phyloP scores from a whole-genome alignment of 2,797 vertebrate species.

The Parauchenoglanis punctatus region DNA sequence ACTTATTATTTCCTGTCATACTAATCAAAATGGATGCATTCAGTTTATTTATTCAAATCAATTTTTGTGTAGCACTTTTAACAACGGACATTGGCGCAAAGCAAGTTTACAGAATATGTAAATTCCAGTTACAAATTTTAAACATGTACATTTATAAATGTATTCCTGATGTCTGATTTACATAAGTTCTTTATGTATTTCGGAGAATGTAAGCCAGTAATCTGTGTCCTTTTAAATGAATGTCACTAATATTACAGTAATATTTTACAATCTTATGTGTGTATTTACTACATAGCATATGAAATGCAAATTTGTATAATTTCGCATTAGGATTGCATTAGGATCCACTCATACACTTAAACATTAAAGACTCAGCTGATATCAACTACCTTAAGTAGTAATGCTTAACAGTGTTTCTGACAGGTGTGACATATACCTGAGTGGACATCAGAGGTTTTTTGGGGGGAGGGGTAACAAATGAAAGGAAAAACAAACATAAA shows the following conservation, averaged over 20 bases:
- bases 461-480: not conserved
- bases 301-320: not conserved
- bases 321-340: not conserved
- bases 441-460: not conserved
- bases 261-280: not conserved
- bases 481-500: not conserved
- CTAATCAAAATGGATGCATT: not conserved
- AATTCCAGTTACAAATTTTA: no score
- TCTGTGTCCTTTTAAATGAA: not conserved
- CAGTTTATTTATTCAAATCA: no score
- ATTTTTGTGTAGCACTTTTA: no score
- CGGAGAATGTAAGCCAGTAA: not conserved
- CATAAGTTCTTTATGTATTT: not conserved
- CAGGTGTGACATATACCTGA: not conserved
- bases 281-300: not conserved
- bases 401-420: not conserved
- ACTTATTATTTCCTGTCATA: constrained; percentile 1
- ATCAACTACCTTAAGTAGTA: not conserved
- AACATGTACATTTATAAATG: no score
- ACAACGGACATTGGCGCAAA: no score
- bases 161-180: no score
- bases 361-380: not conserved
- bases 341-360: not conserved
- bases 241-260: not conserved
- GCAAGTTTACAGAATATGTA: no score